Conservation (phyloP, 2,888 invertebrate genomes). For the Cactoblastis cactorum region DNA sequence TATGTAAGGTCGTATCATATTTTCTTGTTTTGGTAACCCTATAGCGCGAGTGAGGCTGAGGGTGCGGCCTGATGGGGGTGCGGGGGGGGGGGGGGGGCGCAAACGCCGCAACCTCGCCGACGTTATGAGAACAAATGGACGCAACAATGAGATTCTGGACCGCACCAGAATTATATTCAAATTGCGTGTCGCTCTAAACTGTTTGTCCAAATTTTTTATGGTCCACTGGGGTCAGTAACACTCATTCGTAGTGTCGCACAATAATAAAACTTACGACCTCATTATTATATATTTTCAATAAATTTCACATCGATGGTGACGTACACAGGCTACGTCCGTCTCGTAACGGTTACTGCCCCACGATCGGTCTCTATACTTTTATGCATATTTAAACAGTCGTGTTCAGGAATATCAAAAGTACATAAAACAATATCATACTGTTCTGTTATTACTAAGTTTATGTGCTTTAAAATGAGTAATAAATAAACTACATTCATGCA, state of each 20-base stretch:
- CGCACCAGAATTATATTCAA: slow-evolving; percentile 1
- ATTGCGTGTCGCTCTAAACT: slow-evolving; percentile 4
- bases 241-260: background rate
- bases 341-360: no score
- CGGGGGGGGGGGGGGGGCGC: background rate
- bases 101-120: slow-evolving; percentile 1
- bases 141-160: slow-evolving; percentile 1
- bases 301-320: no score
- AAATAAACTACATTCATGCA: background rate
- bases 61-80: background rate
- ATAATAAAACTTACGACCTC: no score
- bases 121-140: slow-evolving; percentile 4
- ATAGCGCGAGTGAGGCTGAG: background rate
- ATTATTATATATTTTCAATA: no score
- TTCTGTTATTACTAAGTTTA: background rate
- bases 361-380: no score
- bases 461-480: background rate
- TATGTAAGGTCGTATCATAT: no score
- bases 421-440: background rate
- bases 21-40: background rate
- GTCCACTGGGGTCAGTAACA: background rate
- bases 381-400: background rate
- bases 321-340: no score
- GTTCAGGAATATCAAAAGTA: background rate
- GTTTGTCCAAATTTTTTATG: background rate